phyloP scores from a whole-genome alignment of 2,797 vertebrate species.

The Apogon talboti region DNA sequence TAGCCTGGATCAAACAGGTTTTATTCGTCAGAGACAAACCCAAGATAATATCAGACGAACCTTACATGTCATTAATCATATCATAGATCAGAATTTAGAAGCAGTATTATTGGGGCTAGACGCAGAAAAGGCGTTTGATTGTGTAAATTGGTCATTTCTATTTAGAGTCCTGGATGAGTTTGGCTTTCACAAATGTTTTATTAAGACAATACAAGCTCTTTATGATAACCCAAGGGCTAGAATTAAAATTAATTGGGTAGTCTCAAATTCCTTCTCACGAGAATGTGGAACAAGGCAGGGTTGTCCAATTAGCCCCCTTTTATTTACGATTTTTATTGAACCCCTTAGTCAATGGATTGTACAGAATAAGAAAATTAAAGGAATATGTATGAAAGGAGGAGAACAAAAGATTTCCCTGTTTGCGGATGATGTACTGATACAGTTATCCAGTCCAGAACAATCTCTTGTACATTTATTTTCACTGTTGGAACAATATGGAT shows the following conservation, averaged over 20 bases:
- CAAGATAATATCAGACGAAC: slow-evolving; percentile 16
- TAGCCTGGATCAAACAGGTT: slow-evolving; percentile 21
- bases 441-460: background rate
- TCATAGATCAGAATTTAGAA: background rate
- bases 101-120: slow-evolving; percentile 19
- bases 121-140: slow-evolving; percentile 26
- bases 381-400: slow-evolving; percentile 3
- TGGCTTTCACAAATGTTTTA: slow-evolving; percentile 10
- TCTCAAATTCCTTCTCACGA: slow-evolving; percentile 1
- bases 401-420: slow-evolving; percentile 19
- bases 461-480: background rate
- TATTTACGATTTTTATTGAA: slow-evolving; percentile 22
- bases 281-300: slow-evolving; percentile 18
- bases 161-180: background rate
- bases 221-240: slow-evolving; percentile 21
- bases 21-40: slow-evolving; percentile 21
- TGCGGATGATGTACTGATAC: background rate
- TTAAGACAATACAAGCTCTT: slow-evolving; percentile 24
- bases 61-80: slow-evolving; percentile 22
- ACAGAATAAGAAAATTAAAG: slow-evolving; percentile 14
- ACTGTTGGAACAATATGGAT: slow-evolving; percentile 2
- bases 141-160: slow-evolving; percentile 4
- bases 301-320: slow-evolving; percentile 17
- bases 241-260: slow-evolving; percentile 28
- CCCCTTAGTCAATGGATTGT: slow-evolving; percentile 12